Evolutionary conservation across 2,113 vertebrate genomes (phyloP).

Genomic region (Patagioenas fasciata): DNA sequence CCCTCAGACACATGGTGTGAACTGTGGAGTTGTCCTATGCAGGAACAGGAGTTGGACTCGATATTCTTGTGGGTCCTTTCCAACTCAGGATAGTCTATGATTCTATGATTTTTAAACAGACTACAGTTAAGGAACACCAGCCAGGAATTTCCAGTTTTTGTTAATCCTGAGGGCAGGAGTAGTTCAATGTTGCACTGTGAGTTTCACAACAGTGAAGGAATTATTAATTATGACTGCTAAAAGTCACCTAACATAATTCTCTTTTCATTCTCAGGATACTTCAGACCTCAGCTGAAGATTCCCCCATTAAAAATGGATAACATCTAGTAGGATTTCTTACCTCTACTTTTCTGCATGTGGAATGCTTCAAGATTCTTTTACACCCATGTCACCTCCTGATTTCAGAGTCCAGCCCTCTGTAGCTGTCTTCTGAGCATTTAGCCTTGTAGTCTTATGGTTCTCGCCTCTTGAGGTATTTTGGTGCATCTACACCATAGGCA

Average conservation of each 20-base stretch:
- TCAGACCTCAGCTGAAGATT: neutral
- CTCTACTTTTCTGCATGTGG: neutral
- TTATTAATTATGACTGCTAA: neutral
- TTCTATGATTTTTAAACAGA: conserved; percentile 1
- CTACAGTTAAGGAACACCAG: neutral
- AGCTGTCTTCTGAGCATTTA: neutral
- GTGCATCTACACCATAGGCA: neutral
- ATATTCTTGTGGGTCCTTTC: too few species aligned
- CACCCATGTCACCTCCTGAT: neutral
- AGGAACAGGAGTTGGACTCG: too few species aligned
- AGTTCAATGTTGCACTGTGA: neutral
- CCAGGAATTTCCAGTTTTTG: neutral
- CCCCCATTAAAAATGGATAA: neutral
- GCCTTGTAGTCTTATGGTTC: neutral
- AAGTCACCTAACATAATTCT: neutral
- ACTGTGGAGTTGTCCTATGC: too few species aligned
- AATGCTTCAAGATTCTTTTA: neutral
- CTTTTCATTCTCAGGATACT: neutral
- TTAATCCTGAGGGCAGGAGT: neutral
- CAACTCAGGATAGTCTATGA: too few species aligned
- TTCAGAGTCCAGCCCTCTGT: neutral
- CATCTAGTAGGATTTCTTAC: neutral
- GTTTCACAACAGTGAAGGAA: neutral
- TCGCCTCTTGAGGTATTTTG: neutral
- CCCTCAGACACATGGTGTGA: too few species aligned